phyloP scores from a whole-genome alignment of 2,113 vertebrate genomes.

The Myocastor coypus region DNA sequence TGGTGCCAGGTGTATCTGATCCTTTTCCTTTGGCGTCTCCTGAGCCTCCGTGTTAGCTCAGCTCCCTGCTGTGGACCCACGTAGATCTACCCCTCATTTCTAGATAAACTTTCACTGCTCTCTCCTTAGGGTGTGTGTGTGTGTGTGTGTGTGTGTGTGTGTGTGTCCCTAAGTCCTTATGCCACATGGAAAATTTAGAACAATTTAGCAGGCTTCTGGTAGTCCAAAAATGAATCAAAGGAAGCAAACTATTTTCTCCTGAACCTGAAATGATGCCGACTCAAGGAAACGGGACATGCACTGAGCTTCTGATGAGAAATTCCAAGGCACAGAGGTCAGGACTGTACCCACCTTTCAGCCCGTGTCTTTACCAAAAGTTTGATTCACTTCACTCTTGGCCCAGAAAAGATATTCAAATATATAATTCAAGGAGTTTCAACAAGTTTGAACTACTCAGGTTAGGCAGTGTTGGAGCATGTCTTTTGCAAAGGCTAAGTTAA shows the following conservation, averaged over 20 bases:
- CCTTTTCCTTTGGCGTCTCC: background rate
- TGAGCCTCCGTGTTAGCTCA: no score
- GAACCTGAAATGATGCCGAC: conserved; percentile 38
- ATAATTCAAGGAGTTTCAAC: conserved; percentile 53
- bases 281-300: background rate
- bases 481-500: conserved; percentile 54
- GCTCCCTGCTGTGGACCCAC: no score
- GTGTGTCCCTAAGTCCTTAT: background rate
- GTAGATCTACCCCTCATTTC: background rate
- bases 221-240: background rate
- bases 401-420: conserved; percentile 16
- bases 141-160: background rate
- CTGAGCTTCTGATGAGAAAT: background rate
- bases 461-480: conserved; percentile 64
- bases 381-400: conserved; percentile 58
- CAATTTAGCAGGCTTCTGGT: background rate
- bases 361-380: conserved; percentile 44
- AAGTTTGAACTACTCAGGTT: conserved; percentile 21
- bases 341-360: background rate
- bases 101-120: background rate
- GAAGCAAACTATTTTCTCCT: background rate
- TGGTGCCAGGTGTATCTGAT: background rate
- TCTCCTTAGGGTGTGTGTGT: background rate
- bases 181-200: background rate
- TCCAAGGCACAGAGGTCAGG: conserved; percentile 39